Conservation (phyloP, 2,888 invertebrate species). For the Nematopogon swammerdamellus region DNA sequence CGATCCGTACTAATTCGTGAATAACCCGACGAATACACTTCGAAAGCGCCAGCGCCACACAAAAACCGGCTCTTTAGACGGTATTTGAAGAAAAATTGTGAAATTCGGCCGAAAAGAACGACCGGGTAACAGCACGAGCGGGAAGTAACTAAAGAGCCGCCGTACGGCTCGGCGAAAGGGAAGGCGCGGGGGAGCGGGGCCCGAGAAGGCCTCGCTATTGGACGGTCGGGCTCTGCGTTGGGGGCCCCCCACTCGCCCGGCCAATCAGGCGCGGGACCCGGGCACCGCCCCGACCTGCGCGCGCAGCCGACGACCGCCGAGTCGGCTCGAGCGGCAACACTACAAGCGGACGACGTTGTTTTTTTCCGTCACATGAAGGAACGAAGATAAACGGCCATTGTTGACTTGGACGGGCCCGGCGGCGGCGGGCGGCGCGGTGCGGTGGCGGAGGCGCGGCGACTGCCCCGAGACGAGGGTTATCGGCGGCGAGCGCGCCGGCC, state of each 20-base stretch:
- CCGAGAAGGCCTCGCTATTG: constrained; percentile 24
- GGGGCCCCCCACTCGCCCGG: constrained; percentile 21
- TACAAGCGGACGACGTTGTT: constrained; percentile 19
- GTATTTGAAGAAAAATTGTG: constrained; percentile 4
- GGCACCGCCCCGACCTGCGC: constrained; percentile 31
- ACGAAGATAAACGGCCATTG: constrained; percentile 52
- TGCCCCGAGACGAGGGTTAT: constrained; percentile 38
- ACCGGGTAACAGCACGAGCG: constrained; percentile 37
- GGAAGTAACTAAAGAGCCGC: constrained; percentile 56
- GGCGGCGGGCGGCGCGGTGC: constrained; percentile 32
- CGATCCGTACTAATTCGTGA: not conserved
- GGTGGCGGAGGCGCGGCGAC: constrained; percentile 23
- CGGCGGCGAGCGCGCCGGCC: constrained; percentile 15
- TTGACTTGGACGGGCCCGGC: constrained; percentile 32
- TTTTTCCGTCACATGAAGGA: constrained; percentile 43
- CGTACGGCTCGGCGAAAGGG: constrained; percentile 41
- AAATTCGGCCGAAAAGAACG: constrained; percentile 33
- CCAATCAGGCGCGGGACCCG: constrained; percentile 28
- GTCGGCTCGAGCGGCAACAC: constrained; percentile 24
- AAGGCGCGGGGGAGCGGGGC: constrained; percentile 37
- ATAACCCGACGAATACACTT: not conserved
- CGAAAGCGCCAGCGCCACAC: not conserved
- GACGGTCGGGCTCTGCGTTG: constrained; percentile 31
- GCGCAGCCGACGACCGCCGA: constrained; percentile 26
- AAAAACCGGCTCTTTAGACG: not conserved